A percentile compares a stretch with the other conserved stretches of the same genome.
These are phyloP conservation scores for Palythoa caribaeorum DNA, from an alignment of 92 coral and sea anemone genomes.

Conservation along the genomic window DNA sequence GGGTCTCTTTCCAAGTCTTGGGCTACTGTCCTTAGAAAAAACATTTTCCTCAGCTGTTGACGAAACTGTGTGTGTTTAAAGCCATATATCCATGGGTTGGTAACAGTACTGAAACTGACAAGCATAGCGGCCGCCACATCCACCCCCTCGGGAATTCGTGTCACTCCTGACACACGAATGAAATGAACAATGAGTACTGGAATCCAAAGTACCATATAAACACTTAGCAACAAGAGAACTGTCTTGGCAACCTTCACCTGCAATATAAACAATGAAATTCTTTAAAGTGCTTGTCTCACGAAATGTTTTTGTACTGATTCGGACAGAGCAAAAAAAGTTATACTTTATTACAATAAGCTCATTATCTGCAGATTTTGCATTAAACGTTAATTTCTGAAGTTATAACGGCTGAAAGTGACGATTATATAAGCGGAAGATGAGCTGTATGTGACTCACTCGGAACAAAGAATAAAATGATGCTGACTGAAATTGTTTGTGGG, in stretches of 20 bases:
- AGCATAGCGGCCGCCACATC: slow-evolving; percentile 83
- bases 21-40: slow-evolving; percentile 59
- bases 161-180: slow-evolving; percentile 76
- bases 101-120: slow-evolving; percentile 80
- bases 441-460: too few relatives aligned
- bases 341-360: too few relatives aligned
- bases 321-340: too few relatives aligned
- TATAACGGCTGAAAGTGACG: too few relatives aligned
- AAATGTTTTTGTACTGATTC: too few relatives aligned
- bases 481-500: too few relatives aligned
- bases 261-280: not conserved
- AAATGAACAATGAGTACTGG: slow-evolving; percentile 81
- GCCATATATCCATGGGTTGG: slow-evolving; percentile 92
- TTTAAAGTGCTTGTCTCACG: not conserved
- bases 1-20: slow-evolving; percentile 33
- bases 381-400: too few relatives aligned
- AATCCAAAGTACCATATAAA: slow-evolving; percentile 86
- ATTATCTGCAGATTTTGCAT: too few relatives aligned
- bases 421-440: too few relatives aligned
- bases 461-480: too few relatives aligned
- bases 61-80: slow-evolving; percentile 78
- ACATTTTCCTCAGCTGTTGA: slow-evolving; percentile 68
- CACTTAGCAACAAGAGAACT: slow-evolving; percentile 74
- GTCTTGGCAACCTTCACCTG: slow-evolving; percentile 83
- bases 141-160: slow-evolving; percentile 67